phyloP scores from a whole-genome alignment of 1,140 invertebrate species.

The Drosophila sechellia region DNA sequence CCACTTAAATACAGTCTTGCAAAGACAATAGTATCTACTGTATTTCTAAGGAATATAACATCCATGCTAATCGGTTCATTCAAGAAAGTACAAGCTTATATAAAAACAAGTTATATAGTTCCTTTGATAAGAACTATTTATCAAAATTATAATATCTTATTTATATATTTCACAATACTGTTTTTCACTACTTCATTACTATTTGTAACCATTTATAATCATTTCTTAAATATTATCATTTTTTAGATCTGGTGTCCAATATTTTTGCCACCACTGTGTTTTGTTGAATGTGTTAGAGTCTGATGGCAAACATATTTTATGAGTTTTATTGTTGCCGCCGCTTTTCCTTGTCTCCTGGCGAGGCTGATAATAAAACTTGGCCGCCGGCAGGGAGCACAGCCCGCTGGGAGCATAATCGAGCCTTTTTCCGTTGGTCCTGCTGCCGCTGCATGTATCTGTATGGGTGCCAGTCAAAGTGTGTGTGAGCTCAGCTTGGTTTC shows the following conservation, averaged over 20 bases:
- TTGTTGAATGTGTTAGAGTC: constrained; percentile 22
- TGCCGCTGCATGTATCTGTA: constrained; percentile 18
- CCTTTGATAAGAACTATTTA: no score
- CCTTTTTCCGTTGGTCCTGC: constrained; percentile 60
- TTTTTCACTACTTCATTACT: no score
- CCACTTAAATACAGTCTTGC: neutral
- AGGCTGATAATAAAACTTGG: constrained; percentile 77
- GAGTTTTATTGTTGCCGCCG: constrained; percentile 59
- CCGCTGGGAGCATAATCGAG: constrained; percentile 80
- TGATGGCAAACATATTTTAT: constrained; percentile 82
- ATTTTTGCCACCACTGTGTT: neutral
- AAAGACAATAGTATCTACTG: neutral
- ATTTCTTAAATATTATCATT: no score
- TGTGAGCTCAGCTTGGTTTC: constrained; percentile 44
- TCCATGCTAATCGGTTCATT: neutral
- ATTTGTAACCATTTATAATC: no score
- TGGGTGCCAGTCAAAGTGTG: constrained; percentile 17
- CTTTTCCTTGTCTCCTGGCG: constrained; percentile 47
- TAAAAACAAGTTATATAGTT: no score
- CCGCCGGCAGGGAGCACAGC: constrained; percentile 56
- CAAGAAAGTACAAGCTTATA: neutral
- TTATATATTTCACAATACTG: no score
- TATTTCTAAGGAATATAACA: neutral
- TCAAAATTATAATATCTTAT: no score
- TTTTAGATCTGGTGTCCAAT: neutral